These are phyloP conservation scores for Drosophila robusta DNA, from an alignment of 2,888 invertebrate genomes.

Conservation along the genomic window DNA sequence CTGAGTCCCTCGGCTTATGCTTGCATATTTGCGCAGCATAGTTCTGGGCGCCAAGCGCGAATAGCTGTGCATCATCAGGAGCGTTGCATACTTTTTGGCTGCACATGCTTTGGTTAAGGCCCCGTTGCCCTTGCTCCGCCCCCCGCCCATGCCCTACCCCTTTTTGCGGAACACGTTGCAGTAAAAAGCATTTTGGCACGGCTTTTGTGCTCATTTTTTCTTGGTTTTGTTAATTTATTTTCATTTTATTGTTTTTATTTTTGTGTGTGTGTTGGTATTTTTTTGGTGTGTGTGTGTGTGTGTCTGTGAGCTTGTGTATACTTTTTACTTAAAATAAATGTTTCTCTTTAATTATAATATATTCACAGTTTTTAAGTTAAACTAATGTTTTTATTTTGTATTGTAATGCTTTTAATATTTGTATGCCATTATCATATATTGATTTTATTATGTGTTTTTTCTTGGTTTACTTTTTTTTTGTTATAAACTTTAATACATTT, in stretches of 20 bases:
- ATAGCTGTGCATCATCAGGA: conserved; percentile 25
- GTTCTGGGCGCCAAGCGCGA: conserved; percentile 59
- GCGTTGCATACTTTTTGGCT: conserved; percentile 55
- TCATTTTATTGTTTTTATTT: conserved; percentile 64
- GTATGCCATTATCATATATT: conserved; percentile 29
- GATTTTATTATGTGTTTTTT: conserved; percentile 1
- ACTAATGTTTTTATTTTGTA: conserved; percentile 52
- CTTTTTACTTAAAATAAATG: conserved; percentile 71
- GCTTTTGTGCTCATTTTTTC: conserved; percentile 44
- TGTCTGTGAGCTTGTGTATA: conserved; percentile 29
- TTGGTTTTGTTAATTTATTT: conserved; percentile 68
- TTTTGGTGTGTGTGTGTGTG: conserved; percentile 32
- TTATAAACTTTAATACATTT: conserved; percentile 41
- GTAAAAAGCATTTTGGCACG: conserved; percentile 75
- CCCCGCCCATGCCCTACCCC: neutral
- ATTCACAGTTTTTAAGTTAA: conserved; percentile 77
- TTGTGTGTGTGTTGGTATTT: conserved; percentile 35
- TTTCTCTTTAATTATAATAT: conserved; percentile 72
- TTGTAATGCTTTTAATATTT: conserved; percentile 33
- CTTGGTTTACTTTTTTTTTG: conserved; percentile 3
- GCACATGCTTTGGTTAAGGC: conserved; percentile 15
- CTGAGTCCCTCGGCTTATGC: conserved; percentile 28
- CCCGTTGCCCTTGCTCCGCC: neutral
- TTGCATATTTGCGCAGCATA: conserved; percentile 75
- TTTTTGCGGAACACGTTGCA: conserved; percentile 48